phyloP scores from a whole-genome alignment of 2,797 vertebrate species.

The Anguilla obscura region DNA sequence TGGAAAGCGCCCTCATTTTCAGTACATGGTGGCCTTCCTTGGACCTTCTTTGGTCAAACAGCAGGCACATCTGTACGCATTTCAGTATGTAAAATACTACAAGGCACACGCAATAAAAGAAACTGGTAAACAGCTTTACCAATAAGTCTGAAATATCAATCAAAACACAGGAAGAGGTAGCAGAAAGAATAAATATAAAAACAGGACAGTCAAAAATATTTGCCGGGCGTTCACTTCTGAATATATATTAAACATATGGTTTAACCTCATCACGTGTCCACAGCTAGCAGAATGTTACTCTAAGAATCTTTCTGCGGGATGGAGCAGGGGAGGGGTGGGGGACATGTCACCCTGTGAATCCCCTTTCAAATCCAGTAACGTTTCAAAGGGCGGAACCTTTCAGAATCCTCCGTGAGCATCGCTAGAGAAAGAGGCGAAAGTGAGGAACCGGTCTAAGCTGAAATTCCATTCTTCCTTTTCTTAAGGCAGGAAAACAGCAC shows the following conservation, averaged over 20 bases:
- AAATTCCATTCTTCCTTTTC: background rate
- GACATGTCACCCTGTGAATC: too few species aligned
- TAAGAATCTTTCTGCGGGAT: too few species aligned
- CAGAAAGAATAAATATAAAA: background rate
- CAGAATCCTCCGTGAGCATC: background rate
- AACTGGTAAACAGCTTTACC: background rate
- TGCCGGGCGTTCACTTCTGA: background rate
- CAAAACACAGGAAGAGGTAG: background rate
- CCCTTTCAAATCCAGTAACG: background rate
- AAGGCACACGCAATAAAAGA: background rate
- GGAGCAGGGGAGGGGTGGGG: too few species aligned
- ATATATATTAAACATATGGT: too few species aligned
- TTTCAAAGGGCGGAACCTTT: background rate
- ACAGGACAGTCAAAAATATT: background rate
- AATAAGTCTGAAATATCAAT: background rate
- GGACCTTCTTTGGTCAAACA: background rate
- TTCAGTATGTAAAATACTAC: background rate
- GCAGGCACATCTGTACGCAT: background rate
- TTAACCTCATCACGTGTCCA: too few species aligned
- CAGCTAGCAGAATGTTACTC: too few species aligned
- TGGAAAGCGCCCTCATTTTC: background rate
- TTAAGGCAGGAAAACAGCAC: too few species aligned
- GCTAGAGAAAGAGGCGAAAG: background rate
- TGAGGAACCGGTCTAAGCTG: background rate
- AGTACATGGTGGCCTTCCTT: background rate